Conservation (phyloP, 2,113 vertebrate genomes). For the Catharus fuscescens region DNA sequence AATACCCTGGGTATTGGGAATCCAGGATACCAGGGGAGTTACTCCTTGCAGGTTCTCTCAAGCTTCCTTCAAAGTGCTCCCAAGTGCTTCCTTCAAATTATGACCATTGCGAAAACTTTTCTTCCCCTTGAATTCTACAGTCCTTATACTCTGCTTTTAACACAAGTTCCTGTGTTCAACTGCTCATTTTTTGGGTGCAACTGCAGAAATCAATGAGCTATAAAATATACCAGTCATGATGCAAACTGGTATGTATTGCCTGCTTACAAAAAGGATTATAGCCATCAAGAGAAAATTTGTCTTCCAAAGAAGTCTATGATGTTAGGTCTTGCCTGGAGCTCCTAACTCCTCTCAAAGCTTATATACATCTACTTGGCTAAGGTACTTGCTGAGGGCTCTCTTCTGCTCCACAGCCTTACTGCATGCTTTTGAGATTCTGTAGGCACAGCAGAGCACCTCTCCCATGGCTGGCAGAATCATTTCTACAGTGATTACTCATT, state of each 20-base stretch:
- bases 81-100: constrained; percentile 7
- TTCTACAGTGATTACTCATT: neutral
- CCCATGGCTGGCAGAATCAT: neutral
- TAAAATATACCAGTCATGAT: neutral
- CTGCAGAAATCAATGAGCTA: neutral
- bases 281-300: neutral
- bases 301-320: neutral
- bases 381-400: neutral
- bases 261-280: neutral
- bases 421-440: neutral
- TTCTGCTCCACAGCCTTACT: neutral
- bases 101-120: neutral
- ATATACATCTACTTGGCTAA: fast-evolving
- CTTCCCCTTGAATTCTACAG: neutral
- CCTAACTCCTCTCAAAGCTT: neutral
- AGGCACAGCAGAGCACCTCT: neutral
- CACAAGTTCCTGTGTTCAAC: neutral
- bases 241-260: neutral
- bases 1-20: no score
- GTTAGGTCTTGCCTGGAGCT: neutral
- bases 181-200: neutral
- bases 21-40: neutral
- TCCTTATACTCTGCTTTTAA: neutral
- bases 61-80: neutral
- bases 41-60: neutral